These are phyloP conservation scores for Eolophus roseicapilla DNA, from an alignment of 2,113 vertebrate genomes.

Conservation along the genomic window DNA sequence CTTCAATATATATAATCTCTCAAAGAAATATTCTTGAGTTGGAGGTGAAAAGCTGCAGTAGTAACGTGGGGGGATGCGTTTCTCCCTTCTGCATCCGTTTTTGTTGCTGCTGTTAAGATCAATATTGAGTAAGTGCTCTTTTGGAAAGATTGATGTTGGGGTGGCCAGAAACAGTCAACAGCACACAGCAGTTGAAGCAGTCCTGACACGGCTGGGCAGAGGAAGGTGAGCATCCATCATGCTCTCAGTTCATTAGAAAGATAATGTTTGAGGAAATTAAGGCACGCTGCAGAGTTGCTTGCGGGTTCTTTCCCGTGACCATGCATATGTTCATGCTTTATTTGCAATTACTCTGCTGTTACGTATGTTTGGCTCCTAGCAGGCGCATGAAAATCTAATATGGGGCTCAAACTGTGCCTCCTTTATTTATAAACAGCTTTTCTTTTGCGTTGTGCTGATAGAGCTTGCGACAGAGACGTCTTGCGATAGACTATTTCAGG, in stretches of 20 bases:
- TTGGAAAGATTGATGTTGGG: neutral
- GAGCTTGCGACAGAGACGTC: constrained; percentile 13
- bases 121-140: neutral
- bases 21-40: neutral
- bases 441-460: neutral
- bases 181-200: neutral
- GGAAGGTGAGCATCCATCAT: neutral
- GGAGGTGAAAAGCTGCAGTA: neutral
- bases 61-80: neutral
- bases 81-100: neutral
- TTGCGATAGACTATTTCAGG: neutral
- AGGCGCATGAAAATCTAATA: neutral
- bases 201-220: neutral
- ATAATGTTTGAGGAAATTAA: constrained; percentile 26
- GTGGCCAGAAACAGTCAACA: neutral
- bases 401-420: neutral
- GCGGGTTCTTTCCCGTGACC: neutral
- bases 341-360: constrained; percentile 10
- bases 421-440: constrained; percentile 43
- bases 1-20: neutral
- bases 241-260: neutral
- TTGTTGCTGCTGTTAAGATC: neutral
- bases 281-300: neutral
- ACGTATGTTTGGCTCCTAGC: constrained; percentile 19
- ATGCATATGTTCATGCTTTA: neutral